Evolutionary conservation across 2,113 vertebrate genomes (phyloP).

Genomic region (Nothocercus julius): DNA sequence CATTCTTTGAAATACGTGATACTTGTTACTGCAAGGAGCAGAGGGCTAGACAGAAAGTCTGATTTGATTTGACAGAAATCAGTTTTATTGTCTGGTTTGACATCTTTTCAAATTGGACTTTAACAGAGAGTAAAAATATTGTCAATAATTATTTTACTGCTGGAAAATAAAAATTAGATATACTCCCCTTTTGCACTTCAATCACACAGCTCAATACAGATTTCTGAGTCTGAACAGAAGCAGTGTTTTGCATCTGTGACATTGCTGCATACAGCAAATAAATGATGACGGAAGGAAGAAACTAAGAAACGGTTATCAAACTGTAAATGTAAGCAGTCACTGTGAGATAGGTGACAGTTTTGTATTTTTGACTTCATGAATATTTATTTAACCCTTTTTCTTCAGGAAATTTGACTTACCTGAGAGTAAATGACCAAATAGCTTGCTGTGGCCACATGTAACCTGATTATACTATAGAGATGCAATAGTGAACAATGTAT

Average conservation of each 20-base stretch:
- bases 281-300: neutral
- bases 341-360: neutral
- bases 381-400: neutral
- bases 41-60: neutral
- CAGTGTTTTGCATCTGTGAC: neutral
- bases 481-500: neutral
- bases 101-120: neutral
- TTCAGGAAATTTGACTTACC: neutral
- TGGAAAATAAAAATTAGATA: neutral
- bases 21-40: neutral
- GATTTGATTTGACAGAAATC: neutral
- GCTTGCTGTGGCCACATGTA: neutral
- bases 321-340: neutral
- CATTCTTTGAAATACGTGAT: neutral
- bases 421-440: neutral
- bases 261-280: neutral
- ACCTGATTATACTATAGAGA: neutral
- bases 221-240: neutral
- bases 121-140: neutral
- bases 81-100: neutral
- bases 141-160: neutral
- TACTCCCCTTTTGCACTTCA: neutral
- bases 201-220: neutral
- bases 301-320: neutral
- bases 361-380: neutral